Percentiles rank a stretch among this genome's conserved stretches.
Evolutionary conservation across 2,797 vertebrate genomes (phyloP).

Genomic region (Melanotaenia pygmaea): DNA sequence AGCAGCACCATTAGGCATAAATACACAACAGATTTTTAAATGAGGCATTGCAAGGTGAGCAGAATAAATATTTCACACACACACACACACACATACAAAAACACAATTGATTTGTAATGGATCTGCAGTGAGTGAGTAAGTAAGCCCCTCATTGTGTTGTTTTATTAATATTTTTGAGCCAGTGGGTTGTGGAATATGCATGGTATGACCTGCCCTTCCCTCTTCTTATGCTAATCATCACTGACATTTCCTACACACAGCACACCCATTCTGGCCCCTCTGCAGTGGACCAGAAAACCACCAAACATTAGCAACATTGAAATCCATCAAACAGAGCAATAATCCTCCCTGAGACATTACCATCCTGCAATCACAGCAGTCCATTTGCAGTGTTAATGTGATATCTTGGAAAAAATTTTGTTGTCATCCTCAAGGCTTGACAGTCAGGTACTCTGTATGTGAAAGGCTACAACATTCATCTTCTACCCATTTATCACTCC

Average conservation of each 20-base stretch:
- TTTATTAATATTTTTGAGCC: slow-evolving; percentile 77
- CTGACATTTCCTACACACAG: slow-evolving; percentile 71
- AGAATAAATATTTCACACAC: slow-evolving; percentile 64
- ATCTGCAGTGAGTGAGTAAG: slow-evolving; percentile 52
- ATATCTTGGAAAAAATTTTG: slow-evolving; percentile 47
- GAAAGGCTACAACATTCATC: slow-evolving; percentile 63
- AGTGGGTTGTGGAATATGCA: slow-evolving; percentile 77
- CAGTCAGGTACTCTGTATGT: slow-evolving; percentile 60
- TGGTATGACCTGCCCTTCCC: slow-evolving; percentile 72
- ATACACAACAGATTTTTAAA: slow-evolving; percentile 58
- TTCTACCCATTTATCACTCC: slow-evolving; percentile 71
- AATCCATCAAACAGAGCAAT: slow-evolving; percentile 55
- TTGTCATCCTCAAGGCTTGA: slow-evolving; percentile 56
- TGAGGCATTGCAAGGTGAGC: slow-evolving; percentile 52
- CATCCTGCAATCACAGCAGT: slow-evolving; percentile 46
- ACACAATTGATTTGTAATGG: slow-evolving; percentile 56
- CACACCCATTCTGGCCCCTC: slow-evolving; percentile 36
- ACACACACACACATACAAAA: slow-evolving; percentile 8
- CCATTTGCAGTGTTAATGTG: slow-evolving; percentile 21
- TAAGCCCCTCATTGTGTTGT: slow-evolving; percentile 68
- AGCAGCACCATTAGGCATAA: slow-evolving; percentile 33
- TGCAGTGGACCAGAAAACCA: slow-evolving; percentile 69
- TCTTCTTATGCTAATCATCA: slow-evolving; percentile 80
- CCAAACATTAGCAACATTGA: slow-evolving; percentile 62
- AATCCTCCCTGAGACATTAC: slow-evolving; percentile 44